Conservation (phyloP, 2,113 vertebrate genomes). For the Trinectes maculatus region DNA sequence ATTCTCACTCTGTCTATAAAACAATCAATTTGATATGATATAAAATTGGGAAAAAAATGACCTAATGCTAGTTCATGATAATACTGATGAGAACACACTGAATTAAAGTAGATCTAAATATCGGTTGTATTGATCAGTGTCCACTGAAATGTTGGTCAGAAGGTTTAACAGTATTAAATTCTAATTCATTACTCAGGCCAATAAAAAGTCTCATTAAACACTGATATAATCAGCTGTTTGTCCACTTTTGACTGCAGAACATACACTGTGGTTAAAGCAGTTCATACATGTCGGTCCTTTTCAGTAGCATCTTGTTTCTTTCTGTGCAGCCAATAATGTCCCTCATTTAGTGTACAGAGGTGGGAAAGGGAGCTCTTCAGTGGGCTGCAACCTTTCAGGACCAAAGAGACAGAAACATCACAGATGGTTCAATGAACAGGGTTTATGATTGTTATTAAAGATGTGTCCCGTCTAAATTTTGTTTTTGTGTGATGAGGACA, state of each 20-base stretch:
- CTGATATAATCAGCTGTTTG: background rate
- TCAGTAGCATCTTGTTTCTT: background rate
- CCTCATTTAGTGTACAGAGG: conserved; percentile 83
- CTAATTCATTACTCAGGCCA: background rate
- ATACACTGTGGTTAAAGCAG: background rate
- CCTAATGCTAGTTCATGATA: conserved; percentile 3
- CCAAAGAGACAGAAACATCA: conserved; percentile 20
- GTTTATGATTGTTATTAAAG: too few species aligned
- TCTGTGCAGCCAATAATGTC: background rate
- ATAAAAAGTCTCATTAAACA: background rate
- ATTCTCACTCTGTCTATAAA: conserved; percentile 26
- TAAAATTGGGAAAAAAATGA: background rate
- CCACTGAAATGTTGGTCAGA: background rate
- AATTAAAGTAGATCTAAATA: conserved; percentile 34
- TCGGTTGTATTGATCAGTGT: background rate
- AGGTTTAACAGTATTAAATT: conserved; percentile 10
- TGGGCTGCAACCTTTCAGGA: conserved; percentile 90
- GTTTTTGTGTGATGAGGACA: too few species aligned
- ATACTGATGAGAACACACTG: conserved; percentile 20
- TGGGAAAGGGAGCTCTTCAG: conserved; percentile 89
- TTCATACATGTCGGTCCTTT: conserved; percentile 17
- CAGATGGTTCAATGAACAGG: too few species aligned
- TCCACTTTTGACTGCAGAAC: background rate
- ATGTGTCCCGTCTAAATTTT: too few species aligned
- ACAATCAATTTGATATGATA: conserved; percentile 22